phyloP scores from a whole-genome alignment of 1,140 invertebrate species.

The Magallana angulata region DNA sequence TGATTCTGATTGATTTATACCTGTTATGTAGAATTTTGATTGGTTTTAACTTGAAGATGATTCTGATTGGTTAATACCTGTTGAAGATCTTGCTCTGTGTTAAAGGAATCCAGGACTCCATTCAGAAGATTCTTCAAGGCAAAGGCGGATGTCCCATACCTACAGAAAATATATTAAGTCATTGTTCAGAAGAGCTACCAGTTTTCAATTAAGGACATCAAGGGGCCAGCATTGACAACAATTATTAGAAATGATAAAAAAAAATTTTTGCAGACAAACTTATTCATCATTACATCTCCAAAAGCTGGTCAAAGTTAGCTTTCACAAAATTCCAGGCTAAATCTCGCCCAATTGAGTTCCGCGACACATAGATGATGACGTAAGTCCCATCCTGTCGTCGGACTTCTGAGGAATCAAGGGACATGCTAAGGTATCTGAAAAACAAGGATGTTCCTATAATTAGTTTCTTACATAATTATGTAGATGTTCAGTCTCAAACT shows the following conservation, averaged over 20 bases:
- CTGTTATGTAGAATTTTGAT: too few relatives aligned
- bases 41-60: too few relatives aligned
- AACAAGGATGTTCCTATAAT: not conserved
- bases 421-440: constrained; percentile 84
- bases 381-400: constrained; percentile 85
- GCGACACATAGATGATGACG: constrained; percentile 86
- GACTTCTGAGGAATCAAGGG: constrained; percentile 84
- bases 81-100: constrained; percentile 86
- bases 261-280: too few relatives aligned
- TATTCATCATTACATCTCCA: not conserved
- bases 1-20: too few relatives aligned
- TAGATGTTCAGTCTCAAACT: not conserved
- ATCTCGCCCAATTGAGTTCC: constrained; percentile 86
- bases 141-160: constrained; percentile 69
- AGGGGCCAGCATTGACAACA: too few relatives aligned
- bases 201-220: too few relatives aligned
- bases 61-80: constrained; percentile 82
- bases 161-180: constrained; percentile 19
- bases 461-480: too few relatives aligned
- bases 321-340: constrained; percentile 89
- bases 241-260: too few relatives aligned
- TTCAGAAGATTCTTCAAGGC: constrained; percentile 88
- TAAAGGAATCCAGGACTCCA: constrained; percentile 86
- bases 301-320: constrained; percentile 83
- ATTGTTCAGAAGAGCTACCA: too few relatives aligned